Base-by-base conservation (phyloP, 2,797 vertebrate genomes). In the Gephyroberyx darwinii region DNA sequence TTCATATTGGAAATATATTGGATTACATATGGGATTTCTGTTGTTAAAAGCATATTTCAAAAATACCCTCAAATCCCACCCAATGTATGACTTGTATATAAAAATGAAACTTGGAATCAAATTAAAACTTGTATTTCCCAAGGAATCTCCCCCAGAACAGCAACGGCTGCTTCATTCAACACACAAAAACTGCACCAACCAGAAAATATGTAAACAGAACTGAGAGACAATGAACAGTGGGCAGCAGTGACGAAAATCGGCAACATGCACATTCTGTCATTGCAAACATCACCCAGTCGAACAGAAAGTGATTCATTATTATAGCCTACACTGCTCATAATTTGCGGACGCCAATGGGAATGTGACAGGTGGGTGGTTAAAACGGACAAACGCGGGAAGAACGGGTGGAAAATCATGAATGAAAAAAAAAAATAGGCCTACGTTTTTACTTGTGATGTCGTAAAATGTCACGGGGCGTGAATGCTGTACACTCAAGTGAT, bases 161-260 rank as follows among this genome's bases (percentile, higher is more conserved):
- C 48, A 74, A 45, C 65, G 78, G 10, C 54, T 59, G 53, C 58
- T 35, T 19, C 30, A 66, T 57, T 69, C 61, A 60, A 17, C 10
- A 16, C 41, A 41, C 6, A 61, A 33, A 2, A 17, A 56, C n/a
- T 63, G 13, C 9, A 53, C 30, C 43, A 65, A 55, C 14, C 19
- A 71, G 20, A 74, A 50, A 41, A 47, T 22, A 73, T 17, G 63
- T 73, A 64, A 85, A 84, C 79, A 82, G 54, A 58, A 48, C 64
- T 41, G 60, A 69, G 17, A 64, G 55, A 41, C 72, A 81, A 77
- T 63, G 75, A 70, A 73, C 80, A 85, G 92, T 93, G 91, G 92
- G 92, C 88, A 91, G 91, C 75, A 88, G 80, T 93, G 93, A 93
- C 92, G 91, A 87, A 91, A 88, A 85, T 90, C 74, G 47, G 74